phyloP scores from a whole-genome alignment of 2,797 vertebrate species.

The Periparus ater region DNA sequence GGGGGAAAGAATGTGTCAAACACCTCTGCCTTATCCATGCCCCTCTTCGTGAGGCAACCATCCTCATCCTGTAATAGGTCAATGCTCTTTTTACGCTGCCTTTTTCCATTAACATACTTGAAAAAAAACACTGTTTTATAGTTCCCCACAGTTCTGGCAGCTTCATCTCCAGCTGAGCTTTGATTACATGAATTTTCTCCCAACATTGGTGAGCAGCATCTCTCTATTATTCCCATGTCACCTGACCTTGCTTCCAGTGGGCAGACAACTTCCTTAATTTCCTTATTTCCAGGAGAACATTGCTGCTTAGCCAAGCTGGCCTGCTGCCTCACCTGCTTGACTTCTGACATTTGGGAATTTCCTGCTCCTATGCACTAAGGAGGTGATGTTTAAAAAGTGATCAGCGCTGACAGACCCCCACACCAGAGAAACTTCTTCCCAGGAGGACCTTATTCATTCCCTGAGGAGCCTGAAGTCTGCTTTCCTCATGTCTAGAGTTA shows the following conservation, averaged over 20 bases:
- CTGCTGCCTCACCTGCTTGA: neutral
- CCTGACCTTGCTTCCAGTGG: neutral
- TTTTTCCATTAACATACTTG: neutral
- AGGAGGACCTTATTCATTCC: neutral
- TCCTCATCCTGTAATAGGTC: neutral
- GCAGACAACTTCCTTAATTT: neutral
- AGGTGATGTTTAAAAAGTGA: neutral
- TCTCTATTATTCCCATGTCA: neutral
- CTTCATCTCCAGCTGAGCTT: neutral
- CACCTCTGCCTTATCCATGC: neutral
- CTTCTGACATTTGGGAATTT: neutral
- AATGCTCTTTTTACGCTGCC: neutral
- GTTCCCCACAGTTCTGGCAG: neutral
- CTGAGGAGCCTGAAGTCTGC: neutral
- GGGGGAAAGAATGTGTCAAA: neutral
- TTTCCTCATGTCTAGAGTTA: neutral
- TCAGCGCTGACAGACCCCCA: fast-evolving
- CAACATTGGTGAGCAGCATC: neutral
- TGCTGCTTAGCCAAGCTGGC: neutral
- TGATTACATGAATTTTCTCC: neutral
- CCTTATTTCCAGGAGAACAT: neutral
- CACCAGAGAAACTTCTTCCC: neutral
- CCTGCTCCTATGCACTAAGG: neutral
- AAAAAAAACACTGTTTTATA: neutral
- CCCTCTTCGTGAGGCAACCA: too few species aligned